A percentile compares a stretch with the other conserved stretches of the same genome.
Conservation (phyloP, 2,113 vertebrate species). For the Hippocampus barbouri region DNA sequence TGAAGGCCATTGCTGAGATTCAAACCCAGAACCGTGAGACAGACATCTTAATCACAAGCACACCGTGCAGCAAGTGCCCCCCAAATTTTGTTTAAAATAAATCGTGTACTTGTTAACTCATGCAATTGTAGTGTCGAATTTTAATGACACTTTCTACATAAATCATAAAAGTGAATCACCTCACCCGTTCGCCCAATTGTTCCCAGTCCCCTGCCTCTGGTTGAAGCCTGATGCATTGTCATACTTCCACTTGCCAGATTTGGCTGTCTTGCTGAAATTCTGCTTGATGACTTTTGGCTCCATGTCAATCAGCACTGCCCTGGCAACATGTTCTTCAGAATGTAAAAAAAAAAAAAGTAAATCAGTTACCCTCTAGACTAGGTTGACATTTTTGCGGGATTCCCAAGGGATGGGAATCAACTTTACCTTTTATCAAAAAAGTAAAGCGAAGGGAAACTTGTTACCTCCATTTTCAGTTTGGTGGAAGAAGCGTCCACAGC, state of each 20-base stretch:
- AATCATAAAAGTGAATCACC: neutral
- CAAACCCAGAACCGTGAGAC: neutral
- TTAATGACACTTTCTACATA: neutral
- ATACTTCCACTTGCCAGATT: conserved; percentile 83
- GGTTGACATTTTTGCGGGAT: too few relatives aligned
- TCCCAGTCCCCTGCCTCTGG: conserved; percentile 94
- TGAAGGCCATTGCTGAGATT: neutral
- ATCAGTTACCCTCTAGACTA: neutral
- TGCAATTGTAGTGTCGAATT: neutral
- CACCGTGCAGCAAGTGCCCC: neutral
- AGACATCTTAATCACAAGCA: neutral
- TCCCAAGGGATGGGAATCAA: too few relatives aligned
- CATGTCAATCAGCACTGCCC: conserved; percentile 93
- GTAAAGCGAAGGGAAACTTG: neutral
- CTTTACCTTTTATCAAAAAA: neutral
- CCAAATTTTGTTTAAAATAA: neutral
- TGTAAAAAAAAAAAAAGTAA: neutral
- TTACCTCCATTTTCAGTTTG: conserved; percentile 35
- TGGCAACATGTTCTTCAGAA: conserved; percentile 71
- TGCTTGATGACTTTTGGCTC: conserved; percentile 92
- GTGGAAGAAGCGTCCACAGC: conserved; percentile 83
- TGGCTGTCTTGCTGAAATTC: conserved; percentile 73
- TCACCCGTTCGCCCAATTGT: conserved; percentile 98
- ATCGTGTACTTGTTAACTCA: neutral
- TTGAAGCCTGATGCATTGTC: conserved; percentile 76